phyloP scores from a whole-genome alignment of 2,797 vertebrate species.

The Antrozous pallidus region DNA sequence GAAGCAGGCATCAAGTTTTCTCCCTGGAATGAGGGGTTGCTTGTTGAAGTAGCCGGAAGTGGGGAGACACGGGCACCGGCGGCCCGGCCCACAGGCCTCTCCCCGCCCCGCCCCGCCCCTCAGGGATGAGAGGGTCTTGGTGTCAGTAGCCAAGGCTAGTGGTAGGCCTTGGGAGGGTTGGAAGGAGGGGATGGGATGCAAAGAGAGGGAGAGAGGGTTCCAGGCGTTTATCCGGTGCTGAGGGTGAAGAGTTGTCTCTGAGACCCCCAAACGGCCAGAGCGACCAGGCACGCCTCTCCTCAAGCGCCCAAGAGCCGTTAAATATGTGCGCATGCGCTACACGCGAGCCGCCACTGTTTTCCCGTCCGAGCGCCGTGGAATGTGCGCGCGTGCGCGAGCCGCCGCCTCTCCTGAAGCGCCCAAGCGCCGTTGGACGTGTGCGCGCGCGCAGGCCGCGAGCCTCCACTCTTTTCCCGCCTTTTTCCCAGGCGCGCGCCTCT shows the following conservation, averaged over 20 bases:
- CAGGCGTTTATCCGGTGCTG: background rate
- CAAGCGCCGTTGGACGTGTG: background rate
- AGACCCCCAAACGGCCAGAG: no score
- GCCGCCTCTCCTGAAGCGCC: no score
- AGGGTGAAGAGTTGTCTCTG: background rate
- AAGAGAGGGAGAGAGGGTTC: no score
- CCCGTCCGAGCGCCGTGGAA: no score
- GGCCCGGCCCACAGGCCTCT: no score
- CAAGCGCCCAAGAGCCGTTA: no score
- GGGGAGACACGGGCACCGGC: background rate
- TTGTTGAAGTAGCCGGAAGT: background rate
- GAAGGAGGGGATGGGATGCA: no score
- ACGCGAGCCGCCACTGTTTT: no score
- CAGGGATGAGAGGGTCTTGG: no score
- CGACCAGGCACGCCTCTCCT: no score
- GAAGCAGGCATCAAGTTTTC: background rate
- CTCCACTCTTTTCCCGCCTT: background rate
- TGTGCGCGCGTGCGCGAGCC: no score
- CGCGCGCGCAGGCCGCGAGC: background rate
- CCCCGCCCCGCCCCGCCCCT: background rate
- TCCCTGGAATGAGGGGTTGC: background rate
- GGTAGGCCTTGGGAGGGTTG: background rate
- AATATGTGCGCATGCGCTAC: no score
- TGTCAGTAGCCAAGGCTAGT: background rate
- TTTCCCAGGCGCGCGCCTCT: background rate